Base-by-base conservation (phyloP, 2,888 invertebrate genomes). In the Mythimna lalbum region DNA sequence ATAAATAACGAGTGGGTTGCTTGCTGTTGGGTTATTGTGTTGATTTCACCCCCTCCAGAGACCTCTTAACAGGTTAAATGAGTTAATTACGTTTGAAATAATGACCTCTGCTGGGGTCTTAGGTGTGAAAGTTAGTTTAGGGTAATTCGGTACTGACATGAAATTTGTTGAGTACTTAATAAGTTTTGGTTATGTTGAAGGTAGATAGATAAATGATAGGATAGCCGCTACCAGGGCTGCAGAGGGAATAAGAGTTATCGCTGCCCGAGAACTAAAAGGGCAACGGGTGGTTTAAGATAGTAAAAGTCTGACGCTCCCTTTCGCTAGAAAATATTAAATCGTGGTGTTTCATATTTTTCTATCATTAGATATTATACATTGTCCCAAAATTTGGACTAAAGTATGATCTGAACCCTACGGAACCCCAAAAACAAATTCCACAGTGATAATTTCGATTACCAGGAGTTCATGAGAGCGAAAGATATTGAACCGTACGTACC, bases 51-150 rank as follows among this genome's bases (percentile, higher is more conserved):
- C 49, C 56, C 86, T 63, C 85, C 3, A 9, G 83, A 59, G 84
- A 63, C 68, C 73, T 71, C 68, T 79, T 82, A 78, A 73, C 83
- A 86, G 84, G 86, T 80, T 84, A 84, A 82, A 74, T 57, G 71
- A 78, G 80, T 81, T 84, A 84, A 84, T 86, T 80, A 78, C 68
- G 57, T 78, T 84, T 71, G 71, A 82, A 82, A 80, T 82, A 82
- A 76, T 82, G 82, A 83, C 80, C 83, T 52, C 43, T 47, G 66
- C 68, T 62, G 47, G 64, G 61, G 61, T 73, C 69, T 68, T 63
- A 73, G 70, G 61, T 81, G 61, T 33, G 55, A 33, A 81, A 67
- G 57, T 80, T 81, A 52, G 52, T 63, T 77, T 6, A 21, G 49
- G 62, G 31, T 52, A 50, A 31, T 66, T 67, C 19, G 19, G n/a